A percentile compares a stretch with the other conserved stretches of the same genome.
Evolutionary conservation across 2,888 invertebrate species (phyloP).

Genomic region (Criorhina ranunculi): DNA sequence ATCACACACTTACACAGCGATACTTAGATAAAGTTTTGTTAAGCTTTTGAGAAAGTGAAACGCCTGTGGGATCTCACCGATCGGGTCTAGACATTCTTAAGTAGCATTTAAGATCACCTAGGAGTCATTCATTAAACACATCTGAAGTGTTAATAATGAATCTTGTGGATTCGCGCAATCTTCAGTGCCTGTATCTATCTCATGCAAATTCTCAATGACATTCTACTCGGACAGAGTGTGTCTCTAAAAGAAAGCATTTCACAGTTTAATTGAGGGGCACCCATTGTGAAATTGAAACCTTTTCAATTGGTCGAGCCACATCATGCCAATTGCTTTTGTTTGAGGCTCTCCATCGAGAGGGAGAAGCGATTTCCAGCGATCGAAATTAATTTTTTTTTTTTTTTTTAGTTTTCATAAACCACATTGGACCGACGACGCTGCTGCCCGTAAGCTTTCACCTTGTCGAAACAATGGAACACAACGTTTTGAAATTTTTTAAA

Average conservation of each 20-base stretch:
- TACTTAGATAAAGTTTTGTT: neutral
- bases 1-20: neutral
- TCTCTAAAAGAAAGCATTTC: constrained; percentile 53
- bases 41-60: constrained; percentile 44
- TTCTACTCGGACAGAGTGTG: constrained; percentile 22
- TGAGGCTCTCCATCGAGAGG: constrained; percentile 19
- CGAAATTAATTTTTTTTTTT: constrained; percentile 57
- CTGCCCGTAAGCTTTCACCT: constrained; percentile 64
- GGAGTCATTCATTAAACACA: constrained; percentile 37
- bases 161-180: constrained; percentile 32
- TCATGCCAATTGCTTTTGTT: constrained; percentile 57
- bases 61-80: constrained; percentile 13
- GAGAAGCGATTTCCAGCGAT: constrained; percentile 24
- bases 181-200: constrained; percentile 16
- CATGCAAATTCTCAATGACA: constrained; percentile 37
- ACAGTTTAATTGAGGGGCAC: constrained; percentile 40
- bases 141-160: constrained; percentile 46
- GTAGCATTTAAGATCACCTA: constrained; percentile 41
- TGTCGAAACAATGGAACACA: constrained; percentile 51
- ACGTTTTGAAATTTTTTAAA: constrained; percentile 40
- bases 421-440: constrained; percentile 27
- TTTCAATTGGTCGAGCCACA: constrained; percentile 51
- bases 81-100: constrained; percentile 34
- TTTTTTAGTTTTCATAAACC: constrained; percentile 67
- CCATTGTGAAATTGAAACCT: constrained; percentile 72